These are phyloP conservation scores for Glossophaga mutica DNA, from an alignment of 2,797 vertebrate genomes.

Conservation along the genomic window DNA sequence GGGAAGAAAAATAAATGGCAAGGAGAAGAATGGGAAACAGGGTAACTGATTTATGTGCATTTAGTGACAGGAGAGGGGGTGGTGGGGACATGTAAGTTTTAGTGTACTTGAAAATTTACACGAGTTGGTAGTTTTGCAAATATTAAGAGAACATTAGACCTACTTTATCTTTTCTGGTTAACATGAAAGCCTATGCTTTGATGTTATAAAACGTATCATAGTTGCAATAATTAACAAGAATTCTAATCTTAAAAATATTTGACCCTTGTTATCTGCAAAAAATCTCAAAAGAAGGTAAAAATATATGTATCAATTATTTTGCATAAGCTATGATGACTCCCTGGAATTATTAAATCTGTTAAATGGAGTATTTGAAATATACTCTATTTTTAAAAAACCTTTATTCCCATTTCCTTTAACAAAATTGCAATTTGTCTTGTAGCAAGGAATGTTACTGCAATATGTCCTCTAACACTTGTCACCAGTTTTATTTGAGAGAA, in stretches of 20 bases:
- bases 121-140: not conserved
- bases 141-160: not conserved
- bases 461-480: not conserved
- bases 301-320: not conserved
- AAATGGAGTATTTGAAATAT: not conserved
- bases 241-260: not conserved
- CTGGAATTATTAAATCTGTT: not conserved
- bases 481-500: not conserved
- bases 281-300: not conserved
- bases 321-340: not conserved
- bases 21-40: not conserved
- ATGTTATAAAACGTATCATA: not conserved
- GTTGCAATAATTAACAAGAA: not conserved
- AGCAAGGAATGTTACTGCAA: not conserved
- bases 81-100: fast-evolving
- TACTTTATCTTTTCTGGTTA: not conserved
- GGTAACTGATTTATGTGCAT: not conserved
- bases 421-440: not conserved
- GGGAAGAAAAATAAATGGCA: not conserved
- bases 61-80: not conserved
- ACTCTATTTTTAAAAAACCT: not conserved
- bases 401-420: not conserved
- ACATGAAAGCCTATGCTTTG: not conserved
- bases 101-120: not conserved
- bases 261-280: not conserved